These are phyloP conservation scores for Parauchenoglanis punctatus DNA, from an alignment of 2,797 vertebrate species.

Conservation along the genomic window DNA sequence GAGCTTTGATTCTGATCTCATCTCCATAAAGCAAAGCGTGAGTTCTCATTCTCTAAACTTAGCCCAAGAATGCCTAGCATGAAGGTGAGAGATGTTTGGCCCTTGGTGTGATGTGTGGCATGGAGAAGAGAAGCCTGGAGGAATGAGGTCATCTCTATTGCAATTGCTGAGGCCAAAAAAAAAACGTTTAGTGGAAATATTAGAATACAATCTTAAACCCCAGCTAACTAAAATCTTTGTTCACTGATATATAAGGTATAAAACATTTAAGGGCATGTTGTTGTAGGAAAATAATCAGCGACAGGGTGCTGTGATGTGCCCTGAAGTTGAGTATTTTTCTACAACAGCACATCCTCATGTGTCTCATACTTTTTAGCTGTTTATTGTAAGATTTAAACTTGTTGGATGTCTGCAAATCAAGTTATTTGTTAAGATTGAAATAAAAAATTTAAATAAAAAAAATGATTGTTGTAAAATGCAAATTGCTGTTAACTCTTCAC, in stretches of 20 bases:
- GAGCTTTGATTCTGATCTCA: background rate
- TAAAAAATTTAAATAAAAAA: too few species aligned
- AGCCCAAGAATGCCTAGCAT: conserved; percentile 55
- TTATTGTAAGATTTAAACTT: background rate
- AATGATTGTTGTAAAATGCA: background rate
- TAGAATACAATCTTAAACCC: too few species aligned
- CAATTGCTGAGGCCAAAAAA: background rate
- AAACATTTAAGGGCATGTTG: background rate
- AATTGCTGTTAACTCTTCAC: background rate
- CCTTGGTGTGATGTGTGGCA: conserved; percentile 45
- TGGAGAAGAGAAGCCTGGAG: conserved; percentile 30
- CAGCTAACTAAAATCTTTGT: background rate
- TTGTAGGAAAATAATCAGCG: background rate
- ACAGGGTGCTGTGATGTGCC: background rate
- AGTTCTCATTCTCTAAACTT: conserved; percentile 53
- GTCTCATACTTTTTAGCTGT: background rate
- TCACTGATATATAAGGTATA: background rate
- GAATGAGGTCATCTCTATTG: conserved; percentile 35
- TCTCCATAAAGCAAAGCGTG: background rate
- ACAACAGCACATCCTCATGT: background rate
- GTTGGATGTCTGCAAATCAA: background rate
- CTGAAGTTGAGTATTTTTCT: background rate
- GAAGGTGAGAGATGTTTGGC: conserved; percentile 59
- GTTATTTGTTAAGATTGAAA: background rate
- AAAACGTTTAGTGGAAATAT: background rate